Percentiles rank a stretch among this genome's conserved stretches.
These are phyloP conservation scores for Lepidurus apus DNA, from an alignment of 1,140 invertebrate species.

Conservation along the genomic window DNA sequence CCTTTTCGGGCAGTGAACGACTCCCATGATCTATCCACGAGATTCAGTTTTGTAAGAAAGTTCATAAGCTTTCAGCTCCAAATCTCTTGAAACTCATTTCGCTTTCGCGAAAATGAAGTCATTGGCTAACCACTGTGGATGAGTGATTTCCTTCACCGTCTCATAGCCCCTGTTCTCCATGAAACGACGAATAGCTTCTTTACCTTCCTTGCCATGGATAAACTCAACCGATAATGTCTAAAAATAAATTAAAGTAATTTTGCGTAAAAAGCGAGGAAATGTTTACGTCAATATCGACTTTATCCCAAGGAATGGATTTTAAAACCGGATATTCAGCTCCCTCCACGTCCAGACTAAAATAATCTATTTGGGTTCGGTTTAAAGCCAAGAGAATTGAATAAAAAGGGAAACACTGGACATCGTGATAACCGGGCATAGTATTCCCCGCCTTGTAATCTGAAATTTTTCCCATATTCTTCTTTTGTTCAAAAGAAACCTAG, in stretches of 20 bases:
- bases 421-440: constrained; percentile 37
- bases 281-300: constrained; percentile 45
- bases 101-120: constrained; percentile 49
- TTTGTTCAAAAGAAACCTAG: constrained; percentile 45
- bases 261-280: not conserved
- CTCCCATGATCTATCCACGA: too few species aligned
- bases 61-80: not conserved
- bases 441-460: constrained; percentile 37
- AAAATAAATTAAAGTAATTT: constrained; percentile 25
- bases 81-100: not conserved
- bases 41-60: too few species aligned
- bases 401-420: constrained; percentile 53
- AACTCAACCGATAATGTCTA: constrained; percentile 46
- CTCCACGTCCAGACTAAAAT: constrained; percentile 41
- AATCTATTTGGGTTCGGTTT: constrained; percentile 41
- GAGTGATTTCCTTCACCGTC: constrained; percentile 44
- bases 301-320: constrained; percentile 51
- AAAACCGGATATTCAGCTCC: constrained; percentile 43
- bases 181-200: constrained; percentile 41
- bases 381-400: constrained; percentile 49
- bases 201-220: constrained; percentile 44
- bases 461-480: constrained; percentile 44
- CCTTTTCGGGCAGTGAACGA: too few species aligned
- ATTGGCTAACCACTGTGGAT: constrained; percentile 45
- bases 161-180: constrained; percentile 45